Evolutionary conservation across 2,797 vertebrate genomes (phyloP), one percentile per base, ranked within the genome.

Genomic region (Sparus aurata): DNA sequence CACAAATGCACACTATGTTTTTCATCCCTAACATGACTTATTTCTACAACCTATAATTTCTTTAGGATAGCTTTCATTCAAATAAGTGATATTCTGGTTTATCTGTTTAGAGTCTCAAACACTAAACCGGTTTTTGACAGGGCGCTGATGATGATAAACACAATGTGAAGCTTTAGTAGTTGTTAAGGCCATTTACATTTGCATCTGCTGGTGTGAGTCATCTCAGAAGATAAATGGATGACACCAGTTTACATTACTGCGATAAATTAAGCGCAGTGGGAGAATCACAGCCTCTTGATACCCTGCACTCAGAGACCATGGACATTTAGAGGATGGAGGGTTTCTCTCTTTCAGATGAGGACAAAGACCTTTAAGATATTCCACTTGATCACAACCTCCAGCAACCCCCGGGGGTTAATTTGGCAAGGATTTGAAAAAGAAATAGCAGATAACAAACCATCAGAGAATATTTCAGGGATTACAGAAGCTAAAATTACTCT

Each of bases 201-300:
- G 59, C 49, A 22, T 69, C 12, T 55, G 47, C 55, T 72, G 22
- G 53, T 69, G 73, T 64, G 47, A 49, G 65, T 13, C n/a, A 46
- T 70, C 30, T 67, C 15, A 22, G 60, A 41, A 55, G 38, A 63
- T 64, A 43, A 64, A 69, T 55, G 52, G 50, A 59, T 0, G 1
- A 1, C 25, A 69, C 45, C 20, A 50, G 1, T 61, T 66, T 25
- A 38, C 57, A 72, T 55, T 50, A 72, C 15, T 23, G 53, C 65
- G n/a, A 64, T 69, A 64, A 49, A 69, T 64, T 65, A 73, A 47
- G 58, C 38, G 6, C 38, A 63, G 70, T 43, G 52, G 25, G 15
- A 49, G 38, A 46, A 68, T 54, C 20, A 3, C 62, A 59, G 38
- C n/a, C 23, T 74, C 38, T n/a, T n/a, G 18, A 74, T 50, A 41